Evolutionary conservation across 2,888 invertebrate species (phyloP), one percentile per base, ranked within the genome.

Genomic region (Hedya salicella): DNA sequence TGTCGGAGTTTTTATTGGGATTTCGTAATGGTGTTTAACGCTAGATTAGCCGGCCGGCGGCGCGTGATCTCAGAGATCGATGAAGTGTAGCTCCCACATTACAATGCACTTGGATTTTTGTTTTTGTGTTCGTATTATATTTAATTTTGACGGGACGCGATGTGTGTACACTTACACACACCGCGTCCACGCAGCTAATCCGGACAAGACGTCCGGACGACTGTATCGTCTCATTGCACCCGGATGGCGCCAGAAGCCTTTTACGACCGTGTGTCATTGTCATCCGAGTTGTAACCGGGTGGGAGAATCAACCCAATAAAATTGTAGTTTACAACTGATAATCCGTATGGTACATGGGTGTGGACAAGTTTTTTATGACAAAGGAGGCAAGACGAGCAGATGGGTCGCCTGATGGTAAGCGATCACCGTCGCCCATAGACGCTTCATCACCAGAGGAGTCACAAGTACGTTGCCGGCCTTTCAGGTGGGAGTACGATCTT

Each of bases 11-110:
- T n/a, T n/a, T n/a, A n/a, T n/a, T n/a, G n/a, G n/a, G n/a, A n/a
- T n/a, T 17, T 63, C 44, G 56, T 70, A 63, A 70, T 62, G 25
- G 64, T 64, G 57, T 69, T 69, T 63, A 60, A 59, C 62, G 62
- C 49, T 49, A 67, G 67, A 50, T 68, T 68, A 68, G 65, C 42
- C 16, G 14, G 19, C 40, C 30, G 46, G 14, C 46, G 52, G 48
- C 54, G 61, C 66, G 61, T 59, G 46, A 48, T 36, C 50, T 25
- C 50, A 36, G 39, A 53, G 65, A 65, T 48, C n/a, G n/a, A n/a
- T n/a, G n/a, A n/a, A n/a, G 65, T 53, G 50, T 40, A 52, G 46
- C 42, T 2, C 21, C n/a, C n/a, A n/a, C 30, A 32, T 25, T 44
- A 62, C 36, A 25, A 46, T 54, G 39, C 46, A 13, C 8, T 30